Evolutionary conservation across 2,797 vertebrate species (phyloP).

Genomic region (Luscinia megarhynchos): DNA sequence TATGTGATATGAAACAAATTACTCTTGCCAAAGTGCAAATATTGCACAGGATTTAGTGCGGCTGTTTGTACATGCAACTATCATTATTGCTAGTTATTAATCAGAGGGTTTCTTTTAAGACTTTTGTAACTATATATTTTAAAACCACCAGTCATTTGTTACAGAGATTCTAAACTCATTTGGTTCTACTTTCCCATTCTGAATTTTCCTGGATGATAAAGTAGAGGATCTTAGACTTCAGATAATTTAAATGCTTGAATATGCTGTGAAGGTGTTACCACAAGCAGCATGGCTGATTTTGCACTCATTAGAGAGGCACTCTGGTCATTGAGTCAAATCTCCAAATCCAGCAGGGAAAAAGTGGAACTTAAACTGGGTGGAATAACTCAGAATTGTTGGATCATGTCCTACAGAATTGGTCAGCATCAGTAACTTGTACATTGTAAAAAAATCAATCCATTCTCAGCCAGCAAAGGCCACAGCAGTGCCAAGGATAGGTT

Average conservation of each 20-base stretch:
- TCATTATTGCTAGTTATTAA: neutral
- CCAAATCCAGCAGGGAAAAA: neutral
- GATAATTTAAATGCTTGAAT: neutral
- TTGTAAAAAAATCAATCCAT: neutral
- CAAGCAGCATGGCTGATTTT: neutral
- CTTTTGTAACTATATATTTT: neutral
- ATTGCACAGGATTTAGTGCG: neutral
- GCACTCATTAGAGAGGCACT: neutral
- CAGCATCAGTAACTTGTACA: neutral
- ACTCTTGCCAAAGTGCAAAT: conserved; percentile 45
- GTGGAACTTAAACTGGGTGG: neutral
- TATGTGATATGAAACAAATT: conserved; percentile 27
- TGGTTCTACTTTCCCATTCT: neutral
- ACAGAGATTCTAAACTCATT: neutral
- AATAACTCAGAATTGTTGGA: neutral
- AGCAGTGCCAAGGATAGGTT: neutral
- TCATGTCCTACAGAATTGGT: neutral
- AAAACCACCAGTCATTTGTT: neutral
- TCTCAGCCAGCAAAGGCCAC: conserved; percentile 2
- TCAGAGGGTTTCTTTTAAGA: neutral
- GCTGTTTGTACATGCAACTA: neutral
- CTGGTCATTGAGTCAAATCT: neutral
- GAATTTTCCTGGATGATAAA: neutral
- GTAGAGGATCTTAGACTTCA: neutral
- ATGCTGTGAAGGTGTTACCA: neutral